Conservation (phyloP, 2,888 invertebrate genomes). For the Carcina quercana region DNA sequence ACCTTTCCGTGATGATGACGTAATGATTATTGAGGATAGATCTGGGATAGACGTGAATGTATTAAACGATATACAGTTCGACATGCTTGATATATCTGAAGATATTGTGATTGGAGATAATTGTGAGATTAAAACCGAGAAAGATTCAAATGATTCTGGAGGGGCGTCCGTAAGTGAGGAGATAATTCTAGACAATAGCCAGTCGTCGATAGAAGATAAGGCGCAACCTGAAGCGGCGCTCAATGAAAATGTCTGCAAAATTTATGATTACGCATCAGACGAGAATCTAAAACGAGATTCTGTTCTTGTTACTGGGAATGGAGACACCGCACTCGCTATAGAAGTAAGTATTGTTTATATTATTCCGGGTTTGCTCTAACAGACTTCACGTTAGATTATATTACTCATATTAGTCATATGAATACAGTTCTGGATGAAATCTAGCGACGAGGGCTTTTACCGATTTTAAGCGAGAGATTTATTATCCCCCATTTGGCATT, state of each 20-base stretch:
- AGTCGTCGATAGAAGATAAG: conserved; percentile 38
- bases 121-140: conserved; percentile 45
- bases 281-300: conserved; percentile 51
- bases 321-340: conserved; percentile 61
- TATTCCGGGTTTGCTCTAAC: neutral
- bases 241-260: conserved; percentile 42
- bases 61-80: conserved; percentile 49
- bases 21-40: too few relatives aligned
- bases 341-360: too few relatives aligned
- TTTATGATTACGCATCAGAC: conserved; percentile 57
- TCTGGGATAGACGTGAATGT: neutral
- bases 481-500: too few relatives aligned
- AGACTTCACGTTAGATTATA: neutral
- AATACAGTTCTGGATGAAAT: too few relatives aligned
- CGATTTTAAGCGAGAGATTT: too few relatives aligned
- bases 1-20: too few relatives aligned
- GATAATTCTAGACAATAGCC: conserved; percentile 58
- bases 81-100: conserved; percentile 66
- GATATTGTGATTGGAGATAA: conserved; percentile 58
- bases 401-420: too few relatives aligned
- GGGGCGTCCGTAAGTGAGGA: conserved; percentile 40
- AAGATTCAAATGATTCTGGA: conserved; percentile 26
- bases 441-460: too few relatives aligned
- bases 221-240: conserved; percentile 18
- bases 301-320: conserved; percentile 48